A percentile compares a stretch with the other conserved stretches of the same genome.
Evolutionary conservation across 2,113 vertebrate genomes (phyloP).

Genomic region (Rattus rattus): DNA sequence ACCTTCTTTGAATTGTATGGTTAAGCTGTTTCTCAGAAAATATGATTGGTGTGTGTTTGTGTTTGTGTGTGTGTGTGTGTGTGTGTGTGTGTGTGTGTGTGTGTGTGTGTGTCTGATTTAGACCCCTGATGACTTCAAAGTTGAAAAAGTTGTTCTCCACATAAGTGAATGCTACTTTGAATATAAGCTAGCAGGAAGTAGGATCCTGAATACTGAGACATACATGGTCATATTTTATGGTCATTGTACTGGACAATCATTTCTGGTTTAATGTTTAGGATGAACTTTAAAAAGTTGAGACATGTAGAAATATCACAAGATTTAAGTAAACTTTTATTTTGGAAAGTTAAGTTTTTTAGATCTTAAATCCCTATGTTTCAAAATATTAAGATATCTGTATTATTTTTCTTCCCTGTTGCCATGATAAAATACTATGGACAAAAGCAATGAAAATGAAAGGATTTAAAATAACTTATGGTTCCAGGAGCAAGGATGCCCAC

Average conservation of each 20-base stretch:
- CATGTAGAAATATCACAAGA: background rate
- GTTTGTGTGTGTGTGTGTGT: no score
- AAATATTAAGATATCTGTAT: background rate
- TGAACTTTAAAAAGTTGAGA: background rate
- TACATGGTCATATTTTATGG: background rate
- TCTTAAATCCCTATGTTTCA: background rate
- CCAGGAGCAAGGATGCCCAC: background rate
- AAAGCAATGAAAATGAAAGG: background rate
- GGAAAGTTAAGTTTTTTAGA: background rate
- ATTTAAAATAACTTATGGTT: background rate
- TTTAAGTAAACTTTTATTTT: background rate
- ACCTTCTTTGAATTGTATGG: background rate
- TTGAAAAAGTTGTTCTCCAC: constrained; percentile 35
- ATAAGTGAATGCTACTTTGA: background rate
- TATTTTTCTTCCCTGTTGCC: background rate
- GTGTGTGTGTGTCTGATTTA: background rate
- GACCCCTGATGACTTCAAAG: background rate
- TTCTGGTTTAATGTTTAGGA: background rate
- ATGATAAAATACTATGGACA: background rate
- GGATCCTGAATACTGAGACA: background rate
- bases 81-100: no score
- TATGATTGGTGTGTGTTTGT: background rate
- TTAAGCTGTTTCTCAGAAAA: constrained; percentile 41
- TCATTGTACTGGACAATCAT: background rate
- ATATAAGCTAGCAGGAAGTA: background rate